Base-by-base conservation (phyloP, 2,888 invertebrate genomes). In the Pasiphila rectangulata region DNA sequence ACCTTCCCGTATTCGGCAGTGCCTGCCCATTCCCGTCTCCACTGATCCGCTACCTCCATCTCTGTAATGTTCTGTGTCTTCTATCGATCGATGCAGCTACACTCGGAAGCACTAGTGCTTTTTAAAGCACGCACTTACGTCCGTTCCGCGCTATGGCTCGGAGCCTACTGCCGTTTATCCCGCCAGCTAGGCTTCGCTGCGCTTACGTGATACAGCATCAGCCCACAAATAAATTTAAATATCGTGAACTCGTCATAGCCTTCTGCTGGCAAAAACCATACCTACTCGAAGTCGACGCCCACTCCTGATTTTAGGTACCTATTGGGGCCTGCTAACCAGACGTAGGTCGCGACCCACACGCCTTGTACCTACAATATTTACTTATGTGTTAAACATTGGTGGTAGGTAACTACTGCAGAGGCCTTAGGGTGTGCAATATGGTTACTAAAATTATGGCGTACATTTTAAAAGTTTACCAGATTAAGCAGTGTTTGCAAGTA, bases 1-100 rank as follows among this genome's bases (percentile, higher is more conserved):
- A 88, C 88, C 78, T 88, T 86, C 63, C 88, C 88, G 73, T 83
- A 88, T 74, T 88, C 88, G 62, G 88, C 88, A 36, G 83, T 78
- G 55, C 88, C 88, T 57, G 88, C 79, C 88, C 88, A 88, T 78
- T 87, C 77, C 68, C 83, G 75, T 60, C 82, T 82, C 88, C 88
- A 88, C 74, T 86, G 87, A 46, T 82, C 86, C 62, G 84, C 87
- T 59, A 88, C 79, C 77, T 88, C 87, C 87, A 88, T 87, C 59
- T 71, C 68, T 59, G 61, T 61, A 59, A 57, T 30, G 59, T n/a
- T n/a, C n/a, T 69, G 61, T 59, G 60, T 65, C 57, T 58, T 57
- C 10, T 17, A 32, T 80, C 71, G 78, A 66, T 85, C 76, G 80
- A 59, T 83, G 83, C 84, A 85, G 85, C 85, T 82, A 84, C 85